phyloP scores from a whole-genome alignment of 2,888 invertebrate genomes.

The Uropetala carovei region DNA sequence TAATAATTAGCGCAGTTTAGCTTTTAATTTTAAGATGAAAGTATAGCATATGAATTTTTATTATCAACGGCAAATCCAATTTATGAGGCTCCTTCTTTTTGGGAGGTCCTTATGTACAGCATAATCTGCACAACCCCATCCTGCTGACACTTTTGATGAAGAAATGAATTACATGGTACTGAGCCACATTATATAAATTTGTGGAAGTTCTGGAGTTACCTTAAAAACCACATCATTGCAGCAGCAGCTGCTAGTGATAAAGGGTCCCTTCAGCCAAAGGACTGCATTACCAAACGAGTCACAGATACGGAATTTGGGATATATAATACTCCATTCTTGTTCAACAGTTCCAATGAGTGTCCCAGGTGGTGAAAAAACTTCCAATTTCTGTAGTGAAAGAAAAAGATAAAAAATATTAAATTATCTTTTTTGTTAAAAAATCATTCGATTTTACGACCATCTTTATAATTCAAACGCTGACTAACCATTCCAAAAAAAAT shows the following conservation, averaged over 20 bases:
- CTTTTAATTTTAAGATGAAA: no score
- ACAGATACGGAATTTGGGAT: conserved; percentile 72
- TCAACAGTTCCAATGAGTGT: conserved; percentile 69
- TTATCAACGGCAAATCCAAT: no score
- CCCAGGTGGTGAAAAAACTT: conserved; percentile 71
- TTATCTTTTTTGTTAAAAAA: no score
- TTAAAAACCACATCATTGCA: conserved; percentile 76
- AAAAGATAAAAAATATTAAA: no score
- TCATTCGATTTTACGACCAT: no score
- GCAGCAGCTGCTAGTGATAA: conserved; percentile 73
- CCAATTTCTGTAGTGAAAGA: conserved; percentile 70
- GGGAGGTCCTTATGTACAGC: not conserved
- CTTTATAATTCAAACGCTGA: no score
- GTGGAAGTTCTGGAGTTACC: conserved; percentile 67
- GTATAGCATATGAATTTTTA: no score
- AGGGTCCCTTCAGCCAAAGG: conserved; percentile 73
- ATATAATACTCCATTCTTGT: conserved; percentile 70
- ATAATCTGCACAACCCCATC: not conserved
- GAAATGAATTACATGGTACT: not conserved
- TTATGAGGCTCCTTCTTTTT: not conserved
- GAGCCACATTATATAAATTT: not conserved
- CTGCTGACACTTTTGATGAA: not conserved
- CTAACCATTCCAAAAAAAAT: no score
- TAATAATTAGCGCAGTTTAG: no score
- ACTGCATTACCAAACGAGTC: conserved; percentile 73